Evolutionary conservation across 2,888 invertebrate species (phyloP), one percentile per base, ranked within the genome.

Genomic region (Amphipyra tragopoginis): DNA sequence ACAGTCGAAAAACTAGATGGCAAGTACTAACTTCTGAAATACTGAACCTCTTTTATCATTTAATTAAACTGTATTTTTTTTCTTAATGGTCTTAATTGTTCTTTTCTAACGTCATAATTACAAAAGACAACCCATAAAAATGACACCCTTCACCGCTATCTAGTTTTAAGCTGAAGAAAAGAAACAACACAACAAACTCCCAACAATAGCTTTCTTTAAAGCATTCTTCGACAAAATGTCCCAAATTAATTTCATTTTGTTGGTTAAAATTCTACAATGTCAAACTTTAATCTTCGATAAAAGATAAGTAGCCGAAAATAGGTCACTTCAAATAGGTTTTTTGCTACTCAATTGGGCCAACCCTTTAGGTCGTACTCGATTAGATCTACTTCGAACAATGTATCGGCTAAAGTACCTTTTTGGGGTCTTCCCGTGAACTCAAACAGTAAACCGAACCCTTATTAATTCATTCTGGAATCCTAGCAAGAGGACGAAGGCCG

Each of bases 391-490:
- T 47, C 48, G 51, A 69, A 45, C 72, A 73, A 66, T 63, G 54
- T 62, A 72, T 75, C 42, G 45, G 40, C 14, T 49, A 43, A 51
- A 55, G 56, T 55, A 54, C 58, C 59, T 54, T 65, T 63, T 72
- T 67, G 44, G 57, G 52, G 51, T 51, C 38, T 63, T 61, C 40
- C 26, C 36, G 34, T 51, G 40, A 69, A 75, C 54, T 78, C 63
- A 79, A 75, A 72, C 59, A 72, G 57, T 62, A 50, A 57, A 48
- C 48, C 50, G 48, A 52, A 11, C 40, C 66, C 49, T 62, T 71
- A 63, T 57, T 75, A 64, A 75, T 72, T 78, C 45, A 65, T 62
- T 53, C 50, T 45, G 54, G 45, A 61, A 58, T 53, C 59, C 56
- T 51, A 53, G 26, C 53, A 50, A 14, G 44, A 47, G 40, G 26